phyloP scores from a whole-genome alignment of 1,140 invertebrate species.

The Ericerus pela region DNA sequence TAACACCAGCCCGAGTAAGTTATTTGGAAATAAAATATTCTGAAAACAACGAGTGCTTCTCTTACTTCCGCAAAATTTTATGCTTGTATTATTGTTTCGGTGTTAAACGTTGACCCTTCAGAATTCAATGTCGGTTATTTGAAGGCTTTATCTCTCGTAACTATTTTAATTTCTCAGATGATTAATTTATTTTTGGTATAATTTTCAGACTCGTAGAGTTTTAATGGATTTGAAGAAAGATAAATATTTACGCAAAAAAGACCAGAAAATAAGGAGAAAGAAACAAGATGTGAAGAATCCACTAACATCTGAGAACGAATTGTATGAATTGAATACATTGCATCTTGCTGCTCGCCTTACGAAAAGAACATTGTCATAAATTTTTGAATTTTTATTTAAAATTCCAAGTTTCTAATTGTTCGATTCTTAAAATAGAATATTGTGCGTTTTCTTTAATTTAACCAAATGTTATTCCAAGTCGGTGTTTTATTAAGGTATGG shows the following conservation, averaged over 20 bases:
- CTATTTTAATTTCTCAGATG: neutral
- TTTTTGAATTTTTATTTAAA: no score
- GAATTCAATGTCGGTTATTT: no score
- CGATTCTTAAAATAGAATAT: no score
- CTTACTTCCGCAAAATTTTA: neutral
- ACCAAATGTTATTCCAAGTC: no score
- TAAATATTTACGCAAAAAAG: neutral
- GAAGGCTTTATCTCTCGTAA: no score
- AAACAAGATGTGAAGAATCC: neutral
- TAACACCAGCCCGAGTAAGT: constrained; percentile 68
- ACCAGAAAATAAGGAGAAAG: neutral
- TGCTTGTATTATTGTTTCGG: no score
- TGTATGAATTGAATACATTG: neutral
- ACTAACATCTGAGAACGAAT: neutral
- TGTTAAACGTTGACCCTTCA: no score
- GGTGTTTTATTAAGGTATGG: no score
- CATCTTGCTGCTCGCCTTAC: neutral
- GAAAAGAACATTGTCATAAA: no score
- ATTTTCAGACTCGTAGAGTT: neutral
- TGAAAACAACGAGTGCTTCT: neutral
- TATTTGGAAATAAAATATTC: neutral
- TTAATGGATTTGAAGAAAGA: neutral
- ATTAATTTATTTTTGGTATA: neutral
- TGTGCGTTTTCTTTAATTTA: no score
- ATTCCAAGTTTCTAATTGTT: no score